Evolutionary conservation across 2,113 vertebrate genomes (phyloP), one percentile per base, ranked within the genome.

Genomic region (Apteryx owenii): DNA sequence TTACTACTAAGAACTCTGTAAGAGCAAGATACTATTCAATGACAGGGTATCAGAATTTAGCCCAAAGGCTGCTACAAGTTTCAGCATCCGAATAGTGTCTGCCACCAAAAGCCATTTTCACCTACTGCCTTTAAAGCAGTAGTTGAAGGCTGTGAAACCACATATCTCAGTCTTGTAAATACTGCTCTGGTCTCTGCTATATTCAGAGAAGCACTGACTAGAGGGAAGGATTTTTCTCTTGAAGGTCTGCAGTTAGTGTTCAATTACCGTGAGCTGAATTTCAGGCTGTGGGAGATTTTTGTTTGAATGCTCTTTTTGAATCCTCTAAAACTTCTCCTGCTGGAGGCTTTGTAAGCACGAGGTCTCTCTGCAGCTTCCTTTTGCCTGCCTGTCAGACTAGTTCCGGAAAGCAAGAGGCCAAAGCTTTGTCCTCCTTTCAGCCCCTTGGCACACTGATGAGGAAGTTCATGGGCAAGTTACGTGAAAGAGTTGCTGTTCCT

Each of bases 221-320:
- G 36, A 65, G 71, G 26, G 82, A 83, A 92, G 12, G 15, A 46
- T 58, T 64, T 9, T 48, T 62, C 85, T 86, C 38, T 68, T 69
- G 42, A 78, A 71, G 29, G 72, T 60, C 53, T 71, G 77, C 65
- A 81, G 23, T 71, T 76, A 77, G 44, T 48, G 66, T 68, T 90
- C 65, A 86, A 6, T 90, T 83, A 88, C 25, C 51, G 61, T 56
- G 21, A 88, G 23, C 28, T 79, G 58, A 83, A 94, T 89, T 95
- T 92, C 83, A 56, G 77, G 48, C 77, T 71, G 81, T 65, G 73
- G 48, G 76, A 89, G 58, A 33, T 56, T 95, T 95, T 83, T 79
- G 60, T 78, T 60, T 82, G 66, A 93, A 65, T 93, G 90, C 28
- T 86, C 42, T 69, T 71, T 84, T 77, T 92, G 86, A 94, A 91